These are phyloP conservation scores for Ormia ochracea DNA, from an alignment of 2,888 invertebrate species.

Conservation along the genomic window DNA sequence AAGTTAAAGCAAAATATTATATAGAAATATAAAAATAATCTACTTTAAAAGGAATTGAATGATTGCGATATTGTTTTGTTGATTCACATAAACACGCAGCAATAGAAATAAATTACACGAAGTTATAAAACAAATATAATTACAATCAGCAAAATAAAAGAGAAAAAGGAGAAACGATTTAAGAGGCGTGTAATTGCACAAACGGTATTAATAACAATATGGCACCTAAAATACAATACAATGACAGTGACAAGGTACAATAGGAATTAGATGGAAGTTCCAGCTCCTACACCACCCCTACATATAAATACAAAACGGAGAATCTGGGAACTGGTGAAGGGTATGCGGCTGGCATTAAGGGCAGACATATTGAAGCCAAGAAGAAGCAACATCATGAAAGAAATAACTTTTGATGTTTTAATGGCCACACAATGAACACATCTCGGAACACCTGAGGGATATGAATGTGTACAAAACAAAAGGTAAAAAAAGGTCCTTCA, in stretches of 20 bases:
- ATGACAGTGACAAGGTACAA: slow-evolving; percentile 50
- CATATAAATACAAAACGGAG: background rate
- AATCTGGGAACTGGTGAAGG: background rate
- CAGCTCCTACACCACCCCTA: background rate
- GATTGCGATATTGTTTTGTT: slow-evolving; percentile 12
- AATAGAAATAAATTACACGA: background rate
- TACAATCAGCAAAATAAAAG: slow-evolving; percentile 27
- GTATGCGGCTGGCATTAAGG: slow-evolving; percentile 28
- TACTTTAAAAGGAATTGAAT: slow-evolving; percentile 31
- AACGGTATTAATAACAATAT: slow-evolving; percentile 56
- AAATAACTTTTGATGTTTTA: slow-evolving; percentile 45
- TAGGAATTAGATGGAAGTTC: slow-evolving; percentile 41
- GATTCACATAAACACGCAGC: background rate
- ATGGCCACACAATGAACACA: slow-evolving; percentile 53
- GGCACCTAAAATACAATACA: slow-evolving; percentile 59
- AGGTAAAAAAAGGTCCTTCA: slow-evolving; percentile 10
- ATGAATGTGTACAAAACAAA: slow-evolving; percentile 16
- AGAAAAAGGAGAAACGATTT: slow-evolving; percentile 33
- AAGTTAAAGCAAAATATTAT: slow-evolving; percentile 18
- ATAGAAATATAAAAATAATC: slow-evolving; percentile 14
- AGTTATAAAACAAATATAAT: slow-evolving; percentile 51
- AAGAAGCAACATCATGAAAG: slow-evolving; percentile 36
- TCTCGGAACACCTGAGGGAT: slow-evolving; percentile 51
- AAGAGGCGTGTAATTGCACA: slow-evolving; percentile 56
- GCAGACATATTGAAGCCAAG: background rate